phyloP scores from a whole-genome alignment of 2,888 invertebrate genomes.

The Pelosia muscerda region DNA sequence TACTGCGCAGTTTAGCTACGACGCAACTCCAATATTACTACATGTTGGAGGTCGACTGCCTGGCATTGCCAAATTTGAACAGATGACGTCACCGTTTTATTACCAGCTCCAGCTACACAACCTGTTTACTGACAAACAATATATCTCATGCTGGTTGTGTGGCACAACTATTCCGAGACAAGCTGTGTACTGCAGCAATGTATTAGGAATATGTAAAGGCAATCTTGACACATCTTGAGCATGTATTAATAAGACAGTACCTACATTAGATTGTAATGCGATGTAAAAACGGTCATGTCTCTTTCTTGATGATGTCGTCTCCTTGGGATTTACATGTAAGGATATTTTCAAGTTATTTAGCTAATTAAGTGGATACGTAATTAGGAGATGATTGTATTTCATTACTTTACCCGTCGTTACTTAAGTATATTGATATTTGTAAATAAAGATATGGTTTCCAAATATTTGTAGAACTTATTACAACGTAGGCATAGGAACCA shows the following conservation, averaged over 20 bases:
- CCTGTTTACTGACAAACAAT: constrained; percentile 22
- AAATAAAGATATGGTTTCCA: neutral
- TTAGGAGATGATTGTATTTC: constrained; percentile 47
- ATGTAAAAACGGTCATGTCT: constrained; percentile 68
- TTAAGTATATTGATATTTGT: constrained; percentile 25
- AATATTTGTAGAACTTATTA: too few relatives aligned
- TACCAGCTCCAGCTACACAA: constrained; percentile 27
- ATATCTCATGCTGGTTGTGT: constrained; percentile 23
- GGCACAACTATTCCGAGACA: neutral
- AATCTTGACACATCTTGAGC: constrained; percentile 1
- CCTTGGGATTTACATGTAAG: constrained; percentile 64
- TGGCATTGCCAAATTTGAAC: constrained; percentile 79
- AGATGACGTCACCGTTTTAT: constrained; percentile 65
- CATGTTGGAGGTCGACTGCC: constrained; percentile 76
- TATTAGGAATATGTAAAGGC: constrained; percentile 22
- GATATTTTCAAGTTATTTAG: constrained; percentile 57
- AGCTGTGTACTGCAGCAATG: constrained; percentile 31
- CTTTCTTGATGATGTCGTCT: constrained; percentile 61
- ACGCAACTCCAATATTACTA: constrained; percentile 45
- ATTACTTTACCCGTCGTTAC: constrained; percentile 14
- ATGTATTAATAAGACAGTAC: constrained; percentile 22
- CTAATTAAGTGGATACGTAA: constrained; percentile 48
- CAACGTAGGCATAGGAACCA: too few relatives aligned
- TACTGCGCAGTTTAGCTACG: constrained; percentile 49
- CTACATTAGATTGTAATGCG: constrained; percentile 57